phyloP scores from a whole-genome alignment of 2,888 invertebrate species.

The Polietes domitor region DNA sequence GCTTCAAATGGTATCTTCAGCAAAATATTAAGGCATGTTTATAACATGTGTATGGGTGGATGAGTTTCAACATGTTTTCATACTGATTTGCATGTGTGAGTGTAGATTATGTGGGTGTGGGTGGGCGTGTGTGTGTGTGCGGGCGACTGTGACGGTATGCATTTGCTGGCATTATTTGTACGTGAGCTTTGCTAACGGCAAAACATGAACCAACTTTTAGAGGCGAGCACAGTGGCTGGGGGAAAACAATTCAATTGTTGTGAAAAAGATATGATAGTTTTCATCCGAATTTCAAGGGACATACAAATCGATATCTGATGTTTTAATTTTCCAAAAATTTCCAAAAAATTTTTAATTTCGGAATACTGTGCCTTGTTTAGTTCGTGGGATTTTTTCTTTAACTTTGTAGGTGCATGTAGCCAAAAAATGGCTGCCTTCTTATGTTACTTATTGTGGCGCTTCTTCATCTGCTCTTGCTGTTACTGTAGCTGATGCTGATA shows the following conservation, averaged over 20 bases:
- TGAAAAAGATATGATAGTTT: too few relatives aligned
- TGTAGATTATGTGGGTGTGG: neutral
- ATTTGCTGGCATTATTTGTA: neutral
- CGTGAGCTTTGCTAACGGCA: too few relatives aligned
- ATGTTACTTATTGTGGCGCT: neutral
- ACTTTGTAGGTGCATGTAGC: too few relatives aligned
- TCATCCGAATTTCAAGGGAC: too few relatives aligned
- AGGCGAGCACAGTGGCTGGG: too few relatives aligned
- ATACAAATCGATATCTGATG: too few relatives aligned
- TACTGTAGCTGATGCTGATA: constrained; percentile 24
- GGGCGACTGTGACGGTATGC: neutral
- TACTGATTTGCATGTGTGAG: neutral
- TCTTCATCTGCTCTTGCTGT: neutral
- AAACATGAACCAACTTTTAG: too few relatives aligned
- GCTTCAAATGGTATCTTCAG: constrained; percentile 43
- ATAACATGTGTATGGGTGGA: neutral
- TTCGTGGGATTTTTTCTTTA: neutral
- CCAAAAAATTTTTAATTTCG: too few relatives aligned
- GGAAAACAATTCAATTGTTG: too few relatives aligned
- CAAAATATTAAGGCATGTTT: constrained; percentile 49
- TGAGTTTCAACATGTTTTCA: neutral
- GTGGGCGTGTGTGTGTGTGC: neutral
- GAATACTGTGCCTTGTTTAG: neutral
- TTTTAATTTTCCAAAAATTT: too few relatives aligned
- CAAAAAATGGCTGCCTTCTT: neutral